phyloP scores from a whole-genome alignment of 2,888 invertebrate species.

The Pollenia griseotomentosa region DNA sequence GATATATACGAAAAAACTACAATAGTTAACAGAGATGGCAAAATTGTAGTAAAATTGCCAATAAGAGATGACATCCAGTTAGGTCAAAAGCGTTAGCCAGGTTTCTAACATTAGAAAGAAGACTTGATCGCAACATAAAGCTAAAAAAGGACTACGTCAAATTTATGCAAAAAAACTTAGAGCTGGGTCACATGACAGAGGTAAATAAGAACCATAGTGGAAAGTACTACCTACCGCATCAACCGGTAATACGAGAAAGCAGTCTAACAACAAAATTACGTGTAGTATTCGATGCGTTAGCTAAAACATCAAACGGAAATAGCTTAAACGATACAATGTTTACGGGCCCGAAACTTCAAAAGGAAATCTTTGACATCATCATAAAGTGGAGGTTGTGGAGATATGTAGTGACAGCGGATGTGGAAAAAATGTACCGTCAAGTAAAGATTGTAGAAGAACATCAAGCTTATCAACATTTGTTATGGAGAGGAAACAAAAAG shows the following conservation, averaged over 20 bases:
- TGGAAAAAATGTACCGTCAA: too few species aligned
- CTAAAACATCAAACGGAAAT: neutral
- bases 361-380: neutral
- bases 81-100: neutral
- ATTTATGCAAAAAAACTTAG: too few species aligned
- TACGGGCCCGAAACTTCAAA: neutral
- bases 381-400: neutral
- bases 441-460: too few species aligned
- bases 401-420: too few species aligned
- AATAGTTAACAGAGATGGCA: too few species aligned
- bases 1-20: too few species aligned
- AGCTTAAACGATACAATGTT: neutral
- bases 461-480: too few species aligned
- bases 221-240: neutral
- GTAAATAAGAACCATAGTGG: too few species aligned
- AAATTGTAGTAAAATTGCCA: neutral
- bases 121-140: neutral
- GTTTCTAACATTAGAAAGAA: neutral
- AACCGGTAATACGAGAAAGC: neutral
- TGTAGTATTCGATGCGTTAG: too few species aligned
- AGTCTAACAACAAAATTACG: too few species aligned
- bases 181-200: too few species aligned
- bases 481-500: too few species aligned
- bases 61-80: neutral
- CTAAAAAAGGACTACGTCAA: neutral